These are phyloP conservation scores for Tetanocera ferruginea DNA, from an alignment of 2,888 invertebrate species.

Conservation along the genomic window DNA sequence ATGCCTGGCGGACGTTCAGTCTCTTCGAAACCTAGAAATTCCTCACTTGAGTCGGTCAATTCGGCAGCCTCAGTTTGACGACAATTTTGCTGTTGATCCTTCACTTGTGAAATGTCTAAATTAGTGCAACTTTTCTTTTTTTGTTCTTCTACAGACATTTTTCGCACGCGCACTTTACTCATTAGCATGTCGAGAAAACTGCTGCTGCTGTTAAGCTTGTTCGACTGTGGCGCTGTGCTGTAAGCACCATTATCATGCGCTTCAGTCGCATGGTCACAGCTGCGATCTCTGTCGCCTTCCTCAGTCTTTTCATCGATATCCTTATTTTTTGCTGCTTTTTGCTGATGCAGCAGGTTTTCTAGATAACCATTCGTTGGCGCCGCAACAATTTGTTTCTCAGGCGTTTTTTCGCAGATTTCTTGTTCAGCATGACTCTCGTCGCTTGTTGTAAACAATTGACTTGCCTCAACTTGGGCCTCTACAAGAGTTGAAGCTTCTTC, in stretches of 20 bases:
- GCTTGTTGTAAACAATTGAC: not conserved
- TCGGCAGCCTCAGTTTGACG: not conserved
- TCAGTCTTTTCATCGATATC: conserved; percentile 47
- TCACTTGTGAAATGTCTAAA: not conserved
- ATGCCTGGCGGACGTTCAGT: conserved; percentile 64
- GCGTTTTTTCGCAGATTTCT: conserved; percentile 47
- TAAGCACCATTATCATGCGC: not conserved
- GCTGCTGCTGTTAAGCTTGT: conserved; percentile 8
- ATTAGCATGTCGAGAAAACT: conserved; percentile 67
- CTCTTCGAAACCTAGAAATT: conserved; percentile 67
- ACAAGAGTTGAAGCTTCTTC: not conserved
- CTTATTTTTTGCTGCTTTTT: conserved; percentile 38
- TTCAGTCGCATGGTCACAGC: not conserved
- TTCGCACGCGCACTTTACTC: conserved; percentile 59
- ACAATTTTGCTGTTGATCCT: not conserved
- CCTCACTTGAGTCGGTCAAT: conserved; percentile 52
- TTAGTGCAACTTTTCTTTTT: not conserved
- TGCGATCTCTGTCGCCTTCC: conserved; percentile 37
- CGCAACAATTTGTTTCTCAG: conserved; percentile 47
- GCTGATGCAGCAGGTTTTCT: conserved; percentile 38
- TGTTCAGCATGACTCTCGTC: conserved; percentile 41
- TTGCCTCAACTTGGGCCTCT: not conserved
- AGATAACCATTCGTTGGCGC: not conserved
- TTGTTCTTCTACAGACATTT: conserved; percentile 45
- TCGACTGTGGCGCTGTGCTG: not conserved